phyloP scores from a whole-genome alignment of 30 jellyfish, hydroid and myxozoan species.

The Nemopilema nomurai region DNA sequence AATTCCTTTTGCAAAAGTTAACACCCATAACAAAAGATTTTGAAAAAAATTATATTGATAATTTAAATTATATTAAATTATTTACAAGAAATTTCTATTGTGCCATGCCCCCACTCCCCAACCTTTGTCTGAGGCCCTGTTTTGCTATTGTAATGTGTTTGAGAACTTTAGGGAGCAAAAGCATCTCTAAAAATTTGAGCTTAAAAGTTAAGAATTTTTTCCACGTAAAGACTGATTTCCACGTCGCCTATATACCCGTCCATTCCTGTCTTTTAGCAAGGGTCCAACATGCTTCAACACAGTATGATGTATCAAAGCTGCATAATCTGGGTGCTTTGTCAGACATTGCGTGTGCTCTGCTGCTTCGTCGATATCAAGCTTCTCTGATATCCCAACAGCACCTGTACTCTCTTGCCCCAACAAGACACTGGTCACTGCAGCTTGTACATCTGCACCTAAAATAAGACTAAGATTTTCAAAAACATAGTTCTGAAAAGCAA shows the following conservation, averaged over 20 bases:
- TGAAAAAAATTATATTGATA: too few relatives aligned
- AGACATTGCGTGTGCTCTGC: not conserved
- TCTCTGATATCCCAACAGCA: not conserved
- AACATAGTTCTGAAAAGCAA: not conserved
- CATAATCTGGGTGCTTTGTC: not conserved
- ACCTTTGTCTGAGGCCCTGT: too few relatives aligned
- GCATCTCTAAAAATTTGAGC: too few relatives aligned
- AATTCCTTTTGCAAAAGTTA: too few relatives aligned
- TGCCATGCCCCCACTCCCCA: too few relatives aligned
- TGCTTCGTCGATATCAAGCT: not conserved
- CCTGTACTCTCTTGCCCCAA: not conserved
- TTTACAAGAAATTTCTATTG: too few relatives aligned
- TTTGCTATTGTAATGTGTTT: too few relatives aligned
- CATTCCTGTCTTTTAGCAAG: slow-evolving; percentile 6
- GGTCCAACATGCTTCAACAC: slow-evolving; percentile 30
- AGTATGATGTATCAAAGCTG: slow-evolving; percentile 12
- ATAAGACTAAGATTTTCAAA: not conserved
- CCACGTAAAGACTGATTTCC: not conserved
- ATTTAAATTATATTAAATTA: too few relatives aligned
- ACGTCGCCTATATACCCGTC: slow-evolving; percentile 6
- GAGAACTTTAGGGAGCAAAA: too few relatives aligned
- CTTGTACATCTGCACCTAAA: slow-evolving; percentile 2
- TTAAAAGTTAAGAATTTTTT: too few relatives aligned
- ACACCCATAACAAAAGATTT: not conserved
- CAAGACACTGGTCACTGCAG: not conserved